Percentiles rank a stretch among this genome's conserved stretches.
Evolutionary conservation across 2,888 invertebrate genomes (phyloP).

Genomic region (Anaspis maculata): DNA sequence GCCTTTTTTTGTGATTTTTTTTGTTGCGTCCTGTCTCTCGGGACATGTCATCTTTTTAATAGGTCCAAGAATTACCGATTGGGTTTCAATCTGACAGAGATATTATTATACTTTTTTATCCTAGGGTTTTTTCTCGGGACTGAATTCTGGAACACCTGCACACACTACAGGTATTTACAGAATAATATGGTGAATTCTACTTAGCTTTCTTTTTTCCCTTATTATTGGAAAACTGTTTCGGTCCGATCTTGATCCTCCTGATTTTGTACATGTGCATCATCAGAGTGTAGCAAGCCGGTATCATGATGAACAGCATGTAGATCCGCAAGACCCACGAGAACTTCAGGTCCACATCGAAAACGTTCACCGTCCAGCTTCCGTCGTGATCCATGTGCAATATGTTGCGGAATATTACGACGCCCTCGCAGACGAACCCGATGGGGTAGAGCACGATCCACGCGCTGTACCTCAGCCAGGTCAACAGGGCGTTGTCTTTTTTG

Average conservation of each 20-base stretch:
- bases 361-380: slow-evolving; percentile 57
- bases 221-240: slow-evolving; percentile 9
- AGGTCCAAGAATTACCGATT: too few species aligned
- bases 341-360: slow-evolving; percentile 81
- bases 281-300: slow-evolving; percentile 68
- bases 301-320: slow-evolving; percentile 66
- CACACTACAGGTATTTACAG: too few species aligned
- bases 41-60: too few species aligned
- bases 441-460: slow-evolving; percentile 93
- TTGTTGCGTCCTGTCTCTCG: too few species aligned
- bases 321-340: slow-evolving; percentile 71
- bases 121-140: slow-evolving; percentile 17
- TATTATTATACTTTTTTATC: too few species aligned
- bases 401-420: slow-evolving; percentile 69
- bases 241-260: slow-evolving; percentile 58
- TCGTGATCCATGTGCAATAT: slow-evolving; percentile 88
- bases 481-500: slow-evolving; percentile 59
- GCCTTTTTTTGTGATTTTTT: too few species aligned
- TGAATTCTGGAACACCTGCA: too few species aligned
- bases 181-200: too few species aligned
- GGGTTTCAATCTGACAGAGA: too few species aligned
- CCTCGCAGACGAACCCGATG: slow-evolving; percentile 80
- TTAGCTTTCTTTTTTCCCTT: too few species aligned
- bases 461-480: slow-evolving; percentile 91
- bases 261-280: slow-evolving; percentile 80